Percentiles rank a stretch among this genome's conserved stretches.
These are phyloP conservation scores for Pheosia tremula DNA, from an alignment of 2,888 invertebrate species.

Conservation along the genomic window DNA sequence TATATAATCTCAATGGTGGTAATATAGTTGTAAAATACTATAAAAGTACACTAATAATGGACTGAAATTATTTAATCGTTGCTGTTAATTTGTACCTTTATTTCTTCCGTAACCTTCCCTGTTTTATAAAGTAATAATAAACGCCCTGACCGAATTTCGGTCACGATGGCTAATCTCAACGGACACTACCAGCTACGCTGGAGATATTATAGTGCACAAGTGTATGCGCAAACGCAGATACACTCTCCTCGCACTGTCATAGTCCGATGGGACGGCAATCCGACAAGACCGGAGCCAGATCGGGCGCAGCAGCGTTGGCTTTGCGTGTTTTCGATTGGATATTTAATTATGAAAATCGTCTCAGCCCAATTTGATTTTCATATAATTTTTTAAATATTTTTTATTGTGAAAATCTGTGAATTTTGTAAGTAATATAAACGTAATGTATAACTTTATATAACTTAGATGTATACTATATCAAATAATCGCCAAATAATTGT, in stretches of 20 bases:
- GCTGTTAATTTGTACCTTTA: background rate
- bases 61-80: slow-evolving; percentile 3
- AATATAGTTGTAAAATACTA: slow-evolving; percentile 10
- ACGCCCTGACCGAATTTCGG: no score
- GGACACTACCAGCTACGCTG: no score
- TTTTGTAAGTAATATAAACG: slow-evolving; percentile 9
- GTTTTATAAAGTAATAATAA: no score
- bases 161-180: no score
- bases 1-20: no score
- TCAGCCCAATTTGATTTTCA: background rate
- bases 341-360: slow-evolving; percentile 11
- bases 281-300: no score
- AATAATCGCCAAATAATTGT: slow-evolving; percentile 13
- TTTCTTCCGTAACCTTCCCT: no score
- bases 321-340: background rate
- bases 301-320: no score
- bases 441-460: slow-evolving; percentile 8
- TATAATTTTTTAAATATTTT: background rate
- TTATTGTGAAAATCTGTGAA: slow-evolving; percentile 1
- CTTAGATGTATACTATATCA: background rate
- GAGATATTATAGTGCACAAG: no score
- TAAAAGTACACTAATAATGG: slow-evolving; percentile 1
- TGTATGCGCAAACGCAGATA: no score
- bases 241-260: no score
- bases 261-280: no score